A percentile compares a stretch with the other conserved stretches of the same genome.
Evolutionary conservation across 1,140 invertebrate species (phyloP).

Genomic region (Drosophila prosaltans): DNA sequence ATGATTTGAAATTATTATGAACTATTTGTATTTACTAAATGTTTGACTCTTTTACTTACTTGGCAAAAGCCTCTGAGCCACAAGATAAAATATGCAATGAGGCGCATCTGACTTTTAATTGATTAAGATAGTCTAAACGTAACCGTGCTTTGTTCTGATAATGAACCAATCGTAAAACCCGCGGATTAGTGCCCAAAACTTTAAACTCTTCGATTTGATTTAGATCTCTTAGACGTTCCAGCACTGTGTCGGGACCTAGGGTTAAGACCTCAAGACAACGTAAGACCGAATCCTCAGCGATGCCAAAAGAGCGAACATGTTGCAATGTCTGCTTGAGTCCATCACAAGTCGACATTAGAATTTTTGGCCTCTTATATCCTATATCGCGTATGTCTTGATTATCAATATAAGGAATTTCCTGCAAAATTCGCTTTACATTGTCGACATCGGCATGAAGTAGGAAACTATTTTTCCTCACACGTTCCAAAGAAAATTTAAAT

Average conservation of each 20-base stretch:
- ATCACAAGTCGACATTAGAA: slow-evolving; percentile 84
- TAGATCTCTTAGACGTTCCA: slow-evolving; percentile 84
- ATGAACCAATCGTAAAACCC: slow-evolving; percentile 84
- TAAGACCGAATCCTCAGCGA: slow-evolving; percentile 83
- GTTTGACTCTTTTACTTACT: slow-evolving; percentile 72
- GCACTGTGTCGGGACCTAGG: slow-evolving; percentile 84
- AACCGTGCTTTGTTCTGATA: slow-evolving; percentile 85
- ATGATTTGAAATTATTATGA: not conserved
- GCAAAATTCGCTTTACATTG: slow-evolving; percentile 84
- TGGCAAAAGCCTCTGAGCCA: slow-evolving; percentile 84
- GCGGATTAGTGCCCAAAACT: slow-evolving; percentile 84
- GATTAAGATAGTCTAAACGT: slow-evolving; percentile 84
- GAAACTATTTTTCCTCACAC: slow-evolving; percentile 84
- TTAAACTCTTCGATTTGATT: slow-evolving; percentile 84
- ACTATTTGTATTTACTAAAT: not conserved
- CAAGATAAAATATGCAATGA: slow-evolving; percentile 85
- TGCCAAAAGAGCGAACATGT: slow-evolving; percentile 84
- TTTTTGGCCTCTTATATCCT: slow-evolving; percentile 84
- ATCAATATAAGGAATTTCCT: slow-evolving; percentile 84
- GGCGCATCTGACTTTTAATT: slow-evolving; percentile 84
- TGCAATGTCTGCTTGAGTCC: slow-evolving; percentile 83
- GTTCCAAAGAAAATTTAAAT: slow-evolving; percentile 83
- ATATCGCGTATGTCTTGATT: slow-evolving; percentile 84
- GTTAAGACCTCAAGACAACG: slow-evolving; percentile 84
- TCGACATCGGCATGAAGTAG: slow-evolving; percentile 84